Conservation (phyloP, 2,888 invertebrate genomes). For the Eumerus sabulonum region DNA sequence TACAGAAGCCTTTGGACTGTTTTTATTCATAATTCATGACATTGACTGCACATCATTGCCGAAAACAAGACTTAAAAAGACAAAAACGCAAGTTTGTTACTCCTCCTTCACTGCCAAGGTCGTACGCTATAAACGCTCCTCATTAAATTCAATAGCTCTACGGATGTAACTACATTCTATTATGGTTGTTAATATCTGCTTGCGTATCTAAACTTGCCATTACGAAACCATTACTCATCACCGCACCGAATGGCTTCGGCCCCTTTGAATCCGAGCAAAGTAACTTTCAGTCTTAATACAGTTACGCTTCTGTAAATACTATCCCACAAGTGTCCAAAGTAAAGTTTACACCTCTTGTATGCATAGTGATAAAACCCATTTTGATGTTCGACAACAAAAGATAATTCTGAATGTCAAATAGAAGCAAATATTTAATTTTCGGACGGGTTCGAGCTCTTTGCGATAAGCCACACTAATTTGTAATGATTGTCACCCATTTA, state of each 20-base stretch:
- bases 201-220: too few species aligned
- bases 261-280: slow-evolving; percentile 38
- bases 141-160: too few species aligned
- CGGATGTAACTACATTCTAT: too few species aligned
- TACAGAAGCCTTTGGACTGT: too few species aligned
- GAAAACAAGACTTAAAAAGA: too few species aligned
- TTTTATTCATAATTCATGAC: too few species aligned
- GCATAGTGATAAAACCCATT: slow-evolving; percentile 31
- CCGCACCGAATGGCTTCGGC: slow-evolving; percentile 19
- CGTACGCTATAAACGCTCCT: too few species aligned
- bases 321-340: slow-evolving; percentile 19
- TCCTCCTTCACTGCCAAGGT: too few species aligned
- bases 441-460: not conserved
- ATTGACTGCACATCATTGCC: too few species aligned
- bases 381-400: slow-evolving; percentile 52
- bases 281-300: slow-evolving; percentile 50
- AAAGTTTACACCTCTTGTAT: slow-evolving; percentile 33
- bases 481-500: slow-evolving; percentile 45
- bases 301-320: slow-evolving; percentile 60
- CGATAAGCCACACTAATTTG: slow-evolving; percentile 33
- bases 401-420: slow-evolving; percentile 61
- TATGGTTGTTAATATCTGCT: too few species aligned
- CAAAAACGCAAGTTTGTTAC: too few species aligned
- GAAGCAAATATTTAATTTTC: slow-evolving; percentile 59
- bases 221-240: not conserved